Evolutionary conservation across 1,140 invertebrate species (phyloP), one percentile per base, ranked within the genome.

Genomic region (Zaprionus africanus): DNA sequence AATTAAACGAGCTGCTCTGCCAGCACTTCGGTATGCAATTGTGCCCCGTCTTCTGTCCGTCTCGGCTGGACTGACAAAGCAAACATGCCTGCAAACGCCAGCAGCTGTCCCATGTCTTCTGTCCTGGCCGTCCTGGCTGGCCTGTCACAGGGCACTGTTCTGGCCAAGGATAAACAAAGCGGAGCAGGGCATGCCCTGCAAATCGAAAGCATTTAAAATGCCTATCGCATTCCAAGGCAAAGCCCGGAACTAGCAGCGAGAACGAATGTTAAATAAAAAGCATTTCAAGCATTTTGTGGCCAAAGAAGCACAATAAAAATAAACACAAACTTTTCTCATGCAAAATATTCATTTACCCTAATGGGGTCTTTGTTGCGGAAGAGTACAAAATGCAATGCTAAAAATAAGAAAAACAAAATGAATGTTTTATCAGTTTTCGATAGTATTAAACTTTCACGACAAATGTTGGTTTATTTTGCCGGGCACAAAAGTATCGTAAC

Each of bases 141-240:
- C 73, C 66, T 62, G 54, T 43, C 41, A 78, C 56, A 78, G 74
- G 34, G 28, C 41, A 46, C 36, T 43, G 41, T 43, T 43, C 38
- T 34, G 36, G 24, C 43, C 57, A 70, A 66, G 58, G 53, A 73
- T 19, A 61, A 72, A 62, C 38, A 67, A 77, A 69, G 58, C 49
- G 43, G 34, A 67, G 41, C 7, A 9, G 43, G 38, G 24, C 77
- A 70, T 74, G 54, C 58, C 54, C 72, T 49, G 34, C 59, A 72
- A 83, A 88, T 81, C 76, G 69, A 66, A 71, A 78, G 68, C 79
- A 84, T 76, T 90, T 79, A 65, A 80, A 88, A 88, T 88, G 75
- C 72, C 79, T 69, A 26, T 57, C 81, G 69, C 85, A 90, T 88
- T 76, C 85, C 81, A 71, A 73, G 65, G 26, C 58, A 58, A 59